phyloP scores from a whole-genome alignment of 2,888 invertebrate species.

The Mesodorylaimus sp. region DNA sequence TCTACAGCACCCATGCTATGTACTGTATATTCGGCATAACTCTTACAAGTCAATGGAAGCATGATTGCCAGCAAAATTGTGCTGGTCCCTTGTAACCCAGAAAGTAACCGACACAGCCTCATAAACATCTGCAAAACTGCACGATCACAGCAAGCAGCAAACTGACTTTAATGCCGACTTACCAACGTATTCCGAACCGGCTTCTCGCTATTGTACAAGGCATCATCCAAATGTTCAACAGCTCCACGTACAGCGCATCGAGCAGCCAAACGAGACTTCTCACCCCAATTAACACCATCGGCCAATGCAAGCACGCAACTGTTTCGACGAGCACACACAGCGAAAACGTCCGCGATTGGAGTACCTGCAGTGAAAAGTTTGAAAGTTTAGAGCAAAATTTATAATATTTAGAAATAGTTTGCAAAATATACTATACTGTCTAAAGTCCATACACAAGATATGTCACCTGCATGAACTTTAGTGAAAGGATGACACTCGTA shows the following conservation, averaged over 20 bases:
- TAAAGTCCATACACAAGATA: background rate
- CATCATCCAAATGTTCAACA: conserved; percentile 52
- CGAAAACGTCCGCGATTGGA: conserved; percentile 72
- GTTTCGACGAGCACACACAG: conserved; percentile 47
- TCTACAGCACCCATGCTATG: no score
- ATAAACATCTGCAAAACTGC: no score
- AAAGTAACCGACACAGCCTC: no score
- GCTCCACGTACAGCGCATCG: conserved; percentile 61
- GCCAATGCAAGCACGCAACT: conserved; percentile 59
- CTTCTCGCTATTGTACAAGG: no score
- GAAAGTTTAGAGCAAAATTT: background rate
- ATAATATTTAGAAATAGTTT: background rate
- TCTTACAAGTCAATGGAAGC: no score
- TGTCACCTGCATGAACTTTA: conserved; percentile 39
- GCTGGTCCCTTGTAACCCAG: no score
- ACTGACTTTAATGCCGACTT: no score
- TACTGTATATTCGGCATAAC: no score
- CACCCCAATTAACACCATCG: conserved; percentile 81
- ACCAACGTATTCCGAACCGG: no score
- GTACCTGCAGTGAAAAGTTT: conserved; percentile 43
- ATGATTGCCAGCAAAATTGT: no score
- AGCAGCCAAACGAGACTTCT: conserved; percentile 45
- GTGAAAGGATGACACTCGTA: conserved; percentile 65
- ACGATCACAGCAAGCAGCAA: no score
- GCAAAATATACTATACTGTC: background rate